Percentiles rank a stretch among this genome's conserved stretches.
Evolutionary conservation across 2,797 vertebrate species (phyloP).

Genomic region (Pristis pectinata): DNA sequence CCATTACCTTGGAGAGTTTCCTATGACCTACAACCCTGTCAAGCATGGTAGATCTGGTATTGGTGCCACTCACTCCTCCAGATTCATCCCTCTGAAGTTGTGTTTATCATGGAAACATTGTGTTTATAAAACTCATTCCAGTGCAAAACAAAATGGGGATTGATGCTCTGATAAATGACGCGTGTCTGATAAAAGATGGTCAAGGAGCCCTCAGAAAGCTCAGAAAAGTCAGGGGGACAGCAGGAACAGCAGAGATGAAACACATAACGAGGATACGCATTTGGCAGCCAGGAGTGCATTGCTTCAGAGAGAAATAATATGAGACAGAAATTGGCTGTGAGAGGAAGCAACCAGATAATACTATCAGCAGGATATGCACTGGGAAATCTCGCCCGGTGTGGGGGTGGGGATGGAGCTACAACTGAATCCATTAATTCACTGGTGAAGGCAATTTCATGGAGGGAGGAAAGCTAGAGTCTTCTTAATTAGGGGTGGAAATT

Average conservation of each 20-base stretch:
- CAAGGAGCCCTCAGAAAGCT: not conserved
- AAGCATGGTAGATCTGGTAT: slow-evolving; percentile 95
- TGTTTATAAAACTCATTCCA: slow-evolving; percentile 61
- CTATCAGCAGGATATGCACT: not conserved
- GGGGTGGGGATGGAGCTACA: not conserved
- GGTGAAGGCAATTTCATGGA: not conserved
- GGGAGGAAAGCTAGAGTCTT: not conserved
- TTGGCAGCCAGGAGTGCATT: not conserved
- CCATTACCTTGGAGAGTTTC: slow-evolving; percentile 97
- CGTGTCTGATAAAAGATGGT: not conserved
- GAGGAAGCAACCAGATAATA: not conserved
- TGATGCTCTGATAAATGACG: too few relatives aligned
- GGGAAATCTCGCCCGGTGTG: not conserved
- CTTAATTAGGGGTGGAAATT: not conserved
- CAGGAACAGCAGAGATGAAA: not conserved
- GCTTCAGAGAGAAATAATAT: not conserved
- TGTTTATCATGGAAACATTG: slow-evolving; percentile 49
- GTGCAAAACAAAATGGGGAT: slow-evolving; percentile 26
- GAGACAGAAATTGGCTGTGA: not conserved
- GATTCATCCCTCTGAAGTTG: slow-evolving; percentile 98
- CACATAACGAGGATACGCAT: not conserved
- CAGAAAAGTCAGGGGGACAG: not conserved
- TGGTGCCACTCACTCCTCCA: slow-evolving; percentile 93
- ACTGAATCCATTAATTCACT: not conserved
- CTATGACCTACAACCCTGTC: slow-evolving; percentile 98